These are phyloP conservation scores for Typhlomys cinereus DNA, from an alignment of 2,113 vertebrate genomes.

Conservation along the genomic window DNA sequence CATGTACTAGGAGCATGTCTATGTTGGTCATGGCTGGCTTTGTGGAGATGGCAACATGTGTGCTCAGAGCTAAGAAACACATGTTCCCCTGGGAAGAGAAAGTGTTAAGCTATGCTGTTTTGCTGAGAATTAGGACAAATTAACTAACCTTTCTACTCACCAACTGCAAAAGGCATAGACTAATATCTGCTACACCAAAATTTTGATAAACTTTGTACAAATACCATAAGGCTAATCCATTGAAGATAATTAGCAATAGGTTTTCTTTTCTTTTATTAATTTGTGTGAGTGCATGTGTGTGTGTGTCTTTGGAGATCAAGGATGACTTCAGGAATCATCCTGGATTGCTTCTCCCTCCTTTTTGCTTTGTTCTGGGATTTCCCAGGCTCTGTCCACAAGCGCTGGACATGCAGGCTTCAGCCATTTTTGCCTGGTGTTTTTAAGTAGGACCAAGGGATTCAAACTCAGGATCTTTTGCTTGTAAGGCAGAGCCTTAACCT, in stretches of 20 bases:
- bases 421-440: no score
- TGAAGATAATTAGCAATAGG: neutral
- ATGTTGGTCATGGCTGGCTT: neutral
- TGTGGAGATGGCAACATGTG: no score
- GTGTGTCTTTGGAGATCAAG: no score
- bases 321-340: no score
- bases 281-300: no score
- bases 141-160: neutral
- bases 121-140: neutral
- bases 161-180: neutral
- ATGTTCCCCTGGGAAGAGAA: neutral
- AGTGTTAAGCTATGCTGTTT: neutral
- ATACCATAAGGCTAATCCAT: neutral
- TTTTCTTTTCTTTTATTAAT: neutral
- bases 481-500: no score
- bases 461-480: no score
- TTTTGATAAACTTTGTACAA: neutral
- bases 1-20: neutral
- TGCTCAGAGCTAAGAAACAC: neutral
- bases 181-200: neutral
- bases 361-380: no score
- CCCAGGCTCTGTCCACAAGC: no score
- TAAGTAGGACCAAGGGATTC: no score
- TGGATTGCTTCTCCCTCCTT: no score
- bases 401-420: no score